Conservation (phyloP, 2,888 invertebrate genomes). For the Papilio demoleus region DNA sequence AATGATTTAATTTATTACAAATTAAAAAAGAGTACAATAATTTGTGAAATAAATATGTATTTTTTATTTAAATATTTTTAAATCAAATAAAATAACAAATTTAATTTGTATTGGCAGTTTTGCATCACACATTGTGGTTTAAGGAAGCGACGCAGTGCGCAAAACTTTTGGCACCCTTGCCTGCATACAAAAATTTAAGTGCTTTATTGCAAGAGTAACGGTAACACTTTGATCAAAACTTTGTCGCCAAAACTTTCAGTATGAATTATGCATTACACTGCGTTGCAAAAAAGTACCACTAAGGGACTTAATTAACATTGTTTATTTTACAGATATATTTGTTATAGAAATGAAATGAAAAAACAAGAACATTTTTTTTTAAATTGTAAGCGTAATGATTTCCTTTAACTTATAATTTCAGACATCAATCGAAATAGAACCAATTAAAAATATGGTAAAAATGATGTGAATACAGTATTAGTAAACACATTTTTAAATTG, state of each 20-base stretch:
- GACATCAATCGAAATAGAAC: too few species aligned
- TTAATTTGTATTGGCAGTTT: constrained; percentile 78
- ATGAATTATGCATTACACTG: not conserved
- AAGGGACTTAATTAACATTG: too few species aligned
- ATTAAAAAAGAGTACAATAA: not conserved
- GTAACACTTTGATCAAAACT: constrained; percentile 59
- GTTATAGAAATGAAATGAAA: too few species aligned
- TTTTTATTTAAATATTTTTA: too few species aligned
- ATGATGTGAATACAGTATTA: too few species aligned
- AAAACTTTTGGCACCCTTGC: constrained; percentile 82
- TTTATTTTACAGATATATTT: too few species aligned
- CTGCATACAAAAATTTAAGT: constrained; percentile 81
- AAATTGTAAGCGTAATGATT: too few species aligned
- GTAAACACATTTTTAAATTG: too few species aligned
- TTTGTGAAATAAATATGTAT: not conserved
- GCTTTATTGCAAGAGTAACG: constrained; percentile 60
- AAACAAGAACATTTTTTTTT: too few species aligned
- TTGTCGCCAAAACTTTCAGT: constrained; percentile 29
- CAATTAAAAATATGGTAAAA: too few species aligned
- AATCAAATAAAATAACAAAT: constrained; percentile 57
- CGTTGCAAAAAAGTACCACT: not conserved
- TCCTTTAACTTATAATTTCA: too few species aligned
- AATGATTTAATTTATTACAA: not conserved
- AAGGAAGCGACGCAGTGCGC: constrained; percentile 76
- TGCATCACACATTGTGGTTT: constrained; percentile 75